phyloP scores from a whole-genome alignment of 2,113 vertebrate species.

The Anser brachyrhynchus region DNA sequence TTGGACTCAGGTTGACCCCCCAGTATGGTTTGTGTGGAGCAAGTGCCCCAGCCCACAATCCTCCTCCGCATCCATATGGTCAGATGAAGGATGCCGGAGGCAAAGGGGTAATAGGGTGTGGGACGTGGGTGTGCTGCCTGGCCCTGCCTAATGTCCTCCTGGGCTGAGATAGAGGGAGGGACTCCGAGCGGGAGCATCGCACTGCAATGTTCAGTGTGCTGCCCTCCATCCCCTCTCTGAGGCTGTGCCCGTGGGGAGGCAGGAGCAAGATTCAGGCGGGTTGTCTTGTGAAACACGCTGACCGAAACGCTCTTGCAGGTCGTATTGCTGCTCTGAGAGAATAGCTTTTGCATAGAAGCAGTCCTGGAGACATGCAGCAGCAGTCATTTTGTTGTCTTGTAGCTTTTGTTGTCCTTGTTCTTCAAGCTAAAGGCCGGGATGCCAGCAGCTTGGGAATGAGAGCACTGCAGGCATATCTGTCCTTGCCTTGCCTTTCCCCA shows the following conservation, averaged over 20 bases:
- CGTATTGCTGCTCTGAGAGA: neutral
- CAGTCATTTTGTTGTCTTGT: neutral
- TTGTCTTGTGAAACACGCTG: neutral
- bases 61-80: fast-evolving
- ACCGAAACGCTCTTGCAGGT: neutral
- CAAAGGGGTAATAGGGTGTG: fast-evolving
- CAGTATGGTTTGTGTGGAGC: fast-evolving
- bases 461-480: neutral
- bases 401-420: neutral
- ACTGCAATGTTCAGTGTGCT: neutral
- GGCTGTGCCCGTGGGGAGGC: no score
- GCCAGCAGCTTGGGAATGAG: neutral
- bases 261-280: no score
- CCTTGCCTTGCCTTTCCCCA: neutral
- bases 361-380: neutral
- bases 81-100: neutral
- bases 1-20: fast-evolving
- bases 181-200: neutral
- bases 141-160: neutral
- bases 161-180: neutral
- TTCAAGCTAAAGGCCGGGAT: neutral
- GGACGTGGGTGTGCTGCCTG: fast-evolving
- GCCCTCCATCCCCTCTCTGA: neutral
- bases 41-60: fast-evolving
- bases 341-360: neutral